These are phyloP conservation scores for Linurgus olivaceus DNA, from an alignment of 2,797 vertebrate genomes.

Conservation along the genomic window DNA sequence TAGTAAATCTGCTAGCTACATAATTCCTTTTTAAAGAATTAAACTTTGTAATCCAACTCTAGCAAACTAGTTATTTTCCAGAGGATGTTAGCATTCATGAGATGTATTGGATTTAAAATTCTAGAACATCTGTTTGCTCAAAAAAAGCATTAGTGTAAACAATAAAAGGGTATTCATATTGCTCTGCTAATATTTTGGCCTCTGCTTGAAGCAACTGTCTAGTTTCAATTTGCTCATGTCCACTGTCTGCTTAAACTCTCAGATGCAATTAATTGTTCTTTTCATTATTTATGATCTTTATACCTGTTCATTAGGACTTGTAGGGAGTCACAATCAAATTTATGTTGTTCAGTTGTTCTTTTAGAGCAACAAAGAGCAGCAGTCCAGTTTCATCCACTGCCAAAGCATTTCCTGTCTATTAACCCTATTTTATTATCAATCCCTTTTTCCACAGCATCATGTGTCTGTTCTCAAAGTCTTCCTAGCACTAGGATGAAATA, in stretches of 20 bases:
- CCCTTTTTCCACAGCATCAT: not conserved
- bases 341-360: not conserved
- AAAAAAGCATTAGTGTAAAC: not conserved
- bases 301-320: not conserved
- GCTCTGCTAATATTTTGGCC: not conserved
- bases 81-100: slow-evolving; percentile 23
- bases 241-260: not conserved
- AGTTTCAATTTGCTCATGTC: not conserved
- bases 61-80: slow-evolving; percentile 26
- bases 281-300: not conserved
- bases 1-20: not conserved
- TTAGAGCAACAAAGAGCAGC: not conserved
- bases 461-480: not conserved
- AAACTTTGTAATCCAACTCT: not conserved
- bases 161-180: not conserved
- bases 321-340: not conserved
- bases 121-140: slow-evolving; percentile 47
- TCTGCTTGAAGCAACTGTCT: not conserved
- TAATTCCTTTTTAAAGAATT: not conserved
- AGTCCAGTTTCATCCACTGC: not conserved
- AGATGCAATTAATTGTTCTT: not conserved
- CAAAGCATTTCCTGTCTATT: not conserved
- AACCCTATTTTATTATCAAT: not conserved
- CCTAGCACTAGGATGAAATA: not conserved
- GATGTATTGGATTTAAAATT: slow-evolving; percentile 8